Evolutionary conservation across 2,888 invertebrate genomes (phyloP), one percentile per base, ranked within the genome.

Genomic region (Chrysolina haemoptera): DNA sequence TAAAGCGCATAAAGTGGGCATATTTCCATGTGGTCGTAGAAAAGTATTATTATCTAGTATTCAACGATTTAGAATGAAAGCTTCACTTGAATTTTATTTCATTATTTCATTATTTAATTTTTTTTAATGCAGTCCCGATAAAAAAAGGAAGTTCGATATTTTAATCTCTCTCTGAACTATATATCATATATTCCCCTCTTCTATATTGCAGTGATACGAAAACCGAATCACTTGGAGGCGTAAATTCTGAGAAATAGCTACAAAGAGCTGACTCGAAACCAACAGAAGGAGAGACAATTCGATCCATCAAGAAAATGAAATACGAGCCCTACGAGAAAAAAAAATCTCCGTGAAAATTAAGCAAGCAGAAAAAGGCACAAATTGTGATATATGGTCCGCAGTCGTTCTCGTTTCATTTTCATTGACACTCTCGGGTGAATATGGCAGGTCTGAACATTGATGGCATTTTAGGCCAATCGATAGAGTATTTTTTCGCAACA

Each of bases 371-470:
- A 40, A 76, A 76, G 68, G 59, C 70, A 62, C 68, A 76, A 76
- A 76, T 76, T 76, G 68, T 76, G 76, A 76, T 76, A 76, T 76
- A 76, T 76, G 59, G 71, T 20, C 35, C 67, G 67, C 67, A 73
- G 69, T 76, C 70, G 73, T 71, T 62, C 66, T 66, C 76, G 67
- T 70, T 76, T 71, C 62, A 73, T 76, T 70, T 73, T 66, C 70
- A 76, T 76, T 68, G 76, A 76, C 73, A 76, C 76, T 71, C 70
- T 68, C 71, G 46, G 71, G 69, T 73, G 68, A 71, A 70, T 76
- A 66, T 66, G 71, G 53, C 70, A 73, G 68, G 69, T 68, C 70
- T 73, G 70, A 73, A 73, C 70, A 71, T 68, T 62, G 62, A 62
- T 75, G n/a, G n/a, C n/a, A 71, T 75, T 75, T 71, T 68, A 66